These are phyloP conservation scores for Gobio occitaniae DNA, from an alignment of 2,797 vertebrate genomes.

Conservation along the genomic window DNA sequence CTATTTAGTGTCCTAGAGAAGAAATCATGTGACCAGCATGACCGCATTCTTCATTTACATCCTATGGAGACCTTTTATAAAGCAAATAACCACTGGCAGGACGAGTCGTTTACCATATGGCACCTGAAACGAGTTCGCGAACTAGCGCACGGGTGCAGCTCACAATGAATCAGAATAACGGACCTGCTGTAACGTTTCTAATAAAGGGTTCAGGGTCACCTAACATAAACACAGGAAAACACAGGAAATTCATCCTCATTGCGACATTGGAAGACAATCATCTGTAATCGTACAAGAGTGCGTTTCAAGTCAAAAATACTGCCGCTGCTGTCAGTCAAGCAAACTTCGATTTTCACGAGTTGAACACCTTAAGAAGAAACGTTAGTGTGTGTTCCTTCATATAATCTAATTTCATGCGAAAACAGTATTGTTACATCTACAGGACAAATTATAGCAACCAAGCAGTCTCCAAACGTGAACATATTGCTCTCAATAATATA, in stretches of 20 bases:
- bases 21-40: not conserved
- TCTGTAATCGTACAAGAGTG: not conserved
- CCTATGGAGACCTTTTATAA: not conserved
- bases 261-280: not conserved
- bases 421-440: not conserved
- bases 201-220: not conserved
- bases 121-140: not conserved
- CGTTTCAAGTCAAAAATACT: not conserved
- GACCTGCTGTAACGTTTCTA: not conserved
- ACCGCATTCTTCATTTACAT: not conserved
- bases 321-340: not conserved
- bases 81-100: not conserved
- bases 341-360: not conserved
- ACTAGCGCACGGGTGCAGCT: not conserved
- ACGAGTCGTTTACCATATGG: slow-evolving; percentile 34
- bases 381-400: not conserved
- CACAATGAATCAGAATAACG: not conserved
- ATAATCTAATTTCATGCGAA: too few species aligned
- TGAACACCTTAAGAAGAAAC: not conserved
- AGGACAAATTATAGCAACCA: not conserved
- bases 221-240: not conserved
- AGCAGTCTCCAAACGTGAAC: not conserved
- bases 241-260: not conserved
- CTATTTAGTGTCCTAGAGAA: not conserved
- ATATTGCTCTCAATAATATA: not conserved